Evolutionary conservation across 1,140 invertebrate species (phyloP), one percentile per base, ranked within the genome.

Genomic region (Luehdorfia chinensis): DNA sequence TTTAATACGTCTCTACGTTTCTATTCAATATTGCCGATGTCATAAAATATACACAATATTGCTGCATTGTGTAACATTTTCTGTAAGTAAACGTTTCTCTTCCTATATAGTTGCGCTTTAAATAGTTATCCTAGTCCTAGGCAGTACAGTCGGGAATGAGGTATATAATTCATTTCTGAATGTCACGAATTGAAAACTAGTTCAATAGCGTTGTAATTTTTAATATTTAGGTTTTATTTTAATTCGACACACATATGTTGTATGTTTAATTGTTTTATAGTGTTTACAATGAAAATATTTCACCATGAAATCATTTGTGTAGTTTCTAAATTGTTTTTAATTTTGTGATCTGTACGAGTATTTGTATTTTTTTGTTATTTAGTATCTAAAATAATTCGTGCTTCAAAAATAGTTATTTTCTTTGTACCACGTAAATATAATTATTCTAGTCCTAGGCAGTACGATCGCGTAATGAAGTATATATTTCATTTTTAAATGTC

Each of bases 1-100:
- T 45, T 16, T 27, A 49, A 45, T 37, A 33, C 41, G 14, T 32
- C 18, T 28, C 25, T 45, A 43, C 37, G 25, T 15, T 30, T 8
- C 1, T 8, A 30, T 8, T 28, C 23, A 4, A 43, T 43, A 50
- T 47, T 55, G 47, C 23, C 36, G 41, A 21, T 41, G 25, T 28
- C 9, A 12, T n/a, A 16, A 27, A 25, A 27, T 13, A n/a, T n/a
- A n/a, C n/a, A n/a, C n/a, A n/a, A 28, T 15, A 27, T 30, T 30
- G 14, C 1, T 13, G 13, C 30, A 28, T 30, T 43, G 9, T 8
- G 4, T 19, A 2, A 30, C 15, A 18, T 16, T 43, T 43, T 16
- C 11, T 15, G 39, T 43, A 14, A 43, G 39, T 43, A 30, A 39
- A 8, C 8, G 13, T 7, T 14, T 1, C 8, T 27, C 11, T 27